These are phyloP conservation scores for Mastacembelus armatus DNA, from an alignment of 2,797 vertebrate species.

Conservation along the genomic window DNA sequence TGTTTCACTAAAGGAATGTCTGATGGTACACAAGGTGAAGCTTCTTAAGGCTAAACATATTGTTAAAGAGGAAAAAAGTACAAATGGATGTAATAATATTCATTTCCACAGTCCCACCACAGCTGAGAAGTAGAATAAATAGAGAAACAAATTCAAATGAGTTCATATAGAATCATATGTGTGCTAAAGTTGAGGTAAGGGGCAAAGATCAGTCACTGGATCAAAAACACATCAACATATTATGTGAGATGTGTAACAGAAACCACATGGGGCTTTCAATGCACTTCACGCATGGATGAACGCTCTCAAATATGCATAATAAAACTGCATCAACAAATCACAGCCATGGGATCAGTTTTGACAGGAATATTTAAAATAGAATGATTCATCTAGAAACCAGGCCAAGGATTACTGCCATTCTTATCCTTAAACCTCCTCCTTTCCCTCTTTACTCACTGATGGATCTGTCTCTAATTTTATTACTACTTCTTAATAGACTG, in stretches of 20 bases:
- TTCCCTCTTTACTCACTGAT: conserved; percentile 48
- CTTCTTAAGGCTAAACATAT: conserved; percentile 36
- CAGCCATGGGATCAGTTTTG: conserved; percentile 38
- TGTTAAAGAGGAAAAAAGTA: conserved; percentile 8
- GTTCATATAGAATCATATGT: conserved; percentile 18
- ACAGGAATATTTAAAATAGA: conserved; percentile 57
- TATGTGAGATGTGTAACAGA: conserved; percentile 42
- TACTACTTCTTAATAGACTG: conserved; percentile 75
- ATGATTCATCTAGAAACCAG: conserved; percentile 49
- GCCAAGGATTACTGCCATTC: conserved; percentile 49
- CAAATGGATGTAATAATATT: conserved; percentile 9
- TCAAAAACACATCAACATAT: conserved; percentile 24
- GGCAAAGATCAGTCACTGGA: conserved; percentile 24
- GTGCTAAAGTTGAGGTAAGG: conserved; percentile 43
- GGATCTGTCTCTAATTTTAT: conserved; percentile 69
- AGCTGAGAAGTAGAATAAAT: not conserved
- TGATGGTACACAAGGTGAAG: conserved; percentile 28
- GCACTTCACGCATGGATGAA: conserved; percentile 44
- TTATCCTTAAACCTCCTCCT: conserved; percentile 25
- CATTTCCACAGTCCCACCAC: not conserved
- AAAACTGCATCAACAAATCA: conserved; percentile 53
- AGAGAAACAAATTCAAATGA: conserved; percentile 3
- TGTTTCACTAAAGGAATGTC: conserved; percentile 49
- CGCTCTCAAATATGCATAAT: conserved; percentile 46
- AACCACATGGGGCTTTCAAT: conserved; percentile 48